Evolutionary conservation across 2,797 vertebrate genomes (phyloP), one percentile per base, ranked within the genome.

Genomic region (Pristis pectinata): DNA sequence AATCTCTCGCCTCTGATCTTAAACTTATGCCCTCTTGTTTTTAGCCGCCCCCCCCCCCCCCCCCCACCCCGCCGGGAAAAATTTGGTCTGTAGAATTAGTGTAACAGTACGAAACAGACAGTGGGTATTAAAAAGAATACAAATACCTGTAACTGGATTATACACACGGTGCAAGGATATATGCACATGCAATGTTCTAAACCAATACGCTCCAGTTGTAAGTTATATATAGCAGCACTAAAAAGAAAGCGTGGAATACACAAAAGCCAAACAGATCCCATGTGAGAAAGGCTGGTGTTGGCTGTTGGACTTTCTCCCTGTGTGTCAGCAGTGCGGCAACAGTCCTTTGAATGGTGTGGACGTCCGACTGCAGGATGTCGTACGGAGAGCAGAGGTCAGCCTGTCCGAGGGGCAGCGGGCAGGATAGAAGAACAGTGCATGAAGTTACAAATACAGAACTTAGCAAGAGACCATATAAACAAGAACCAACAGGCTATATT

Each of bases 241-340:
- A 96, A 97, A 98, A 99, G 96, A 99, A 97, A 96, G 98, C 95
- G 96, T 99, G 98, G 96, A 98, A 97, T 97, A 99, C 97, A 97
- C 98, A 98, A 83, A 98, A 98, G 97, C 98, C 98, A 97, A 99
- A 96, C 95, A 99, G 96, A 96, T 99, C 99, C 98, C 98, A 98
- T 97, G 98, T 97, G 96, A 97, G 97, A 97, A 98, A 98, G 97
- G 98, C 95, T 95, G 98, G 97, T 95, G 98, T 97, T 96, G 98
- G 97, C 97, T 98, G 98, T 95, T 98, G 98, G 96, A 95, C 95
- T 96, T 96, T 96, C 96, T 97, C 96, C 96, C 98, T 98, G 97
- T 97, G 96, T 96, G 97, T 97, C 96, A 99, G 97, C 97, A 99
- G 98, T 95, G 97, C 96, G 96, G 97, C 97, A 96, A 99, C 98